A percentile compares a stretch with the other conserved stretches of the same genome.
Conservation (phyloP, 2,797 vertebrate species). For the Phataginus tetradactyla region DNA sequence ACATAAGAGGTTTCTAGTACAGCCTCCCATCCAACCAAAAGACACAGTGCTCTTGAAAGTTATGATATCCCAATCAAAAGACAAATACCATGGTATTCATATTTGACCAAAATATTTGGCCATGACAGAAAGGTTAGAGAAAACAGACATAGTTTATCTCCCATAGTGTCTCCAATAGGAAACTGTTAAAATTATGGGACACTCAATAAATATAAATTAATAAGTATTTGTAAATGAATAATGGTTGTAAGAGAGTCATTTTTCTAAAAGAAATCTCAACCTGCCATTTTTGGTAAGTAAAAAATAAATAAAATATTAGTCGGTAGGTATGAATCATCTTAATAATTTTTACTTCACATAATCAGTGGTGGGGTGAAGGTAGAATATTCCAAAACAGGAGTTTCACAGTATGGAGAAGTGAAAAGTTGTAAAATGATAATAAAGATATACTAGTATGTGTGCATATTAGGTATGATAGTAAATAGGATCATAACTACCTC, state of each 20-base stretch:
- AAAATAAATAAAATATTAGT: neutral
- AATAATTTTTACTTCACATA: neutral
- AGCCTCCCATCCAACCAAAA: neutral
- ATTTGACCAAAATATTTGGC: neutral
- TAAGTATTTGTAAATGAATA: constrained; percentile 9
- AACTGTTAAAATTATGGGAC: neutral
- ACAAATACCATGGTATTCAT: neutral
- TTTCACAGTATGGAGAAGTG: neutral
- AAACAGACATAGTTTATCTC: neutral
- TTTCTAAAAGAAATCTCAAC: neutral
- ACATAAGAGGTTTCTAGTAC: neutral
- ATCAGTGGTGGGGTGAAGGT: neutral
- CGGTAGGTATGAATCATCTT: neutral
- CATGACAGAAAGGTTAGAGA: neutral
- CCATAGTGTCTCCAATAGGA: neutral
- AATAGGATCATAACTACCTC: neutral
- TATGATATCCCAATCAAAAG: neutral
- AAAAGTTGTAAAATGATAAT: neutral
- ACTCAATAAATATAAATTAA: constrained; percentile 14
- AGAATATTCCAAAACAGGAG: neutral
- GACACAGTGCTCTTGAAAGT: neutral
- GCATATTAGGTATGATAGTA: neutral
- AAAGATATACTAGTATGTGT: neutral
- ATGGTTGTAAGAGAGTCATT: neutral
- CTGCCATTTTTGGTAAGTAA: neutral